Conservation (phyloP, 2,797 vertebrate genomes). For the Lagocephalus sceleratus region DNA sequence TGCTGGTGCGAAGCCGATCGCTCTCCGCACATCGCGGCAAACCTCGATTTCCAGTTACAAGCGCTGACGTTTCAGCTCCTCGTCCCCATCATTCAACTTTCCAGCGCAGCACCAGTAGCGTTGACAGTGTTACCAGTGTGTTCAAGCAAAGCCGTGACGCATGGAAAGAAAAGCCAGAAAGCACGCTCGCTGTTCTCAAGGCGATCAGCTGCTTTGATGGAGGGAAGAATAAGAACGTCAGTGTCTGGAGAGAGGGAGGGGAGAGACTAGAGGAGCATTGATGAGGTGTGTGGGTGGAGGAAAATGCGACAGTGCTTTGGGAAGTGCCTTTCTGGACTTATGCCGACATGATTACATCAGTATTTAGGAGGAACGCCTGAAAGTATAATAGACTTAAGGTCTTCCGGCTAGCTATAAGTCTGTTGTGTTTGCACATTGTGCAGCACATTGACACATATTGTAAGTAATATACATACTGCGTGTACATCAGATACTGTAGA, state of each 20-base stretch:
- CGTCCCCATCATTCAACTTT: slow-evolving; percentile 50
- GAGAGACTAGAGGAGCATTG: slow-evolving; percentile 34
- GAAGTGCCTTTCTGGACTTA: slow-evolving; percentile 58
- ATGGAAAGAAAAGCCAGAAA: slow-evolving; percentile 21
- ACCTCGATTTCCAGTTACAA: slow-evolving; percentile 38
- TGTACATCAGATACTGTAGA: too few species aligned
- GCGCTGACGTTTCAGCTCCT: slow-evolving; percentile 33
- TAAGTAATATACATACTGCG: too few species aligned
- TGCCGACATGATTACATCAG: slow-evolving; percentile 65
- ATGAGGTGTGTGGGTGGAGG: slow-evolving; percentile 43
- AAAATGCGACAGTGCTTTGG: slow-evolving; percentile 55
- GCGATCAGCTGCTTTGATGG: slow-evolving; percentile 15
- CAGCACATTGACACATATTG: too few species aligned
- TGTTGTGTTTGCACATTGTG: not conserved
- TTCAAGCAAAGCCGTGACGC: slow-evolving; percentile 38
- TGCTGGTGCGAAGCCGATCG: slow-evolving; percentile 33
- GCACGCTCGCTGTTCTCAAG: not conserved
- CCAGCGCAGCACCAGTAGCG: slow-evolving; percentile 19
- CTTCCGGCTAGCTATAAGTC: not conserved
- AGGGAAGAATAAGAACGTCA: slow-evolving; percentile 15
- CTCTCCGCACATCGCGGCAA: slow-evolving; percentile 27
- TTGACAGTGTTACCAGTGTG: slow-evolving; percentile 34
- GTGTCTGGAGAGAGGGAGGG: slow-evolving; percentile 37
- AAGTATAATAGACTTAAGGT: slow-evolving; percentile 23
- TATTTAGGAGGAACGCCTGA: slow-evolving; percentile 20